A percentile compares a stretch with the other conserved stretches of the same genome.
Evolutionary conservation across 2,888 invertebrate genomes (phyloP).

Genomic region (Morinoia aosen): DNA sequence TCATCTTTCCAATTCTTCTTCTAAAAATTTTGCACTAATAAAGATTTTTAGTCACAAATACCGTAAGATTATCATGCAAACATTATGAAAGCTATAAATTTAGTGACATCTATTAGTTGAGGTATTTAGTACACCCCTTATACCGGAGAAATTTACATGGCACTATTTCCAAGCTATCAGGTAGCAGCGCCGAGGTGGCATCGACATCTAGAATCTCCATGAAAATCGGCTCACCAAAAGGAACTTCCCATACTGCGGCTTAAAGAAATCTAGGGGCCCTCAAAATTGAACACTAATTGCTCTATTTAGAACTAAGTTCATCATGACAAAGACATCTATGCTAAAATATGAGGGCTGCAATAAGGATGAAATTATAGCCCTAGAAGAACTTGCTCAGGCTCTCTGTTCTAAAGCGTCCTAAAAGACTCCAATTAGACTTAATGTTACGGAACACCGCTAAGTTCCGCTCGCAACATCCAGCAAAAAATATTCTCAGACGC

Average conservation of each 20-base stretch:
- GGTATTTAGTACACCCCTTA: background rate
- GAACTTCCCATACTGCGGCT: background rate
- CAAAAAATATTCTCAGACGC: background rate
- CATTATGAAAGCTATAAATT: background rate
- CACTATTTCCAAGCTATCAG: background rate
- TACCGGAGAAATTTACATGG: background rate
- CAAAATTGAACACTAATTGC: constrained; percentile 4
- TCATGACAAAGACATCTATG: constrained; percentile 52
- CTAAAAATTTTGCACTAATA: too few species aligned
- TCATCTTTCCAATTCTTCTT: too few species aligned
- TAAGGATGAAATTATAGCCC: constrained; percentile 43
- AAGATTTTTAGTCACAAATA: background rate
- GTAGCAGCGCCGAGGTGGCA: background rate
- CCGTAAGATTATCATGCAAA: background rate
- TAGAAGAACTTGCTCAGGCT: constrained; percentile 28
- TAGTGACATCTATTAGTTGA: background rate
- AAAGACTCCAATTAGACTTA: constrained; percentile 42
- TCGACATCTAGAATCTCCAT: background rate
- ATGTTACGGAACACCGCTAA: constrained; percentile 30
- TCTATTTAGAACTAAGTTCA: constrained; percentile 46
- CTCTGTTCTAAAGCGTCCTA: constrained; percentile 37
- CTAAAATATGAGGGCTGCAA: constrained; percentile 51
- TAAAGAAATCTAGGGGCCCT: background rate
- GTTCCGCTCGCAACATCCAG: background rate
- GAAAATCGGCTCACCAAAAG: background rate